Evolutionary conservation across 2,113 vertebrate species (phyloP).

Genomic region (Rostratula benghalensis): DNA sequence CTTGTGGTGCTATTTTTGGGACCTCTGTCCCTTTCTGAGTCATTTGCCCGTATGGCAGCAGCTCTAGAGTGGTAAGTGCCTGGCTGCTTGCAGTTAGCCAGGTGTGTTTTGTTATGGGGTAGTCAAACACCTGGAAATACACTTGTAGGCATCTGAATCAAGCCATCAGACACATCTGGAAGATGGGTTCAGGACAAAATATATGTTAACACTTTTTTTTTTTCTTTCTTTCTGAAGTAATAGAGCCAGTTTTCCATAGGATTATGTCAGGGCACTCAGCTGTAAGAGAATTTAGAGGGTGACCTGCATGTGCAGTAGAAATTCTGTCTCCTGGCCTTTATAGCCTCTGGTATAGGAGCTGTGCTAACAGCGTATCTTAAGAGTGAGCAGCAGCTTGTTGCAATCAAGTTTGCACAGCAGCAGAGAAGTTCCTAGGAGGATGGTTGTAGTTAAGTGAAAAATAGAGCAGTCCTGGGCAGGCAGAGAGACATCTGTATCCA

Average conservation of each 20-base stretch:
- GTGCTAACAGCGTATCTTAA: neutral
- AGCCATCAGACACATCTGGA: neutral
- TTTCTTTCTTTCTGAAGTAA: neutral
- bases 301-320: neutral
- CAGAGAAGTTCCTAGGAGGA: neutral
- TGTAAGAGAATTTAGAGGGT: neutral
- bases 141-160: neutral
- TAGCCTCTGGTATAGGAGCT: neutral
- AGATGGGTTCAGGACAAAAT: fast-evolving
- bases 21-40: neutral
- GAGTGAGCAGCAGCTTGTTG: neutral
- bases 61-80: neutral
- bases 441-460: neutral
- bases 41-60: neutral
- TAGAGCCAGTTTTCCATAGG: neutral
- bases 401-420: neutral
- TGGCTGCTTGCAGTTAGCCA: neutral
- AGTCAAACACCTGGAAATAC: neutral
- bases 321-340: neutral
- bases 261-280: neutral
- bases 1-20: neutral
- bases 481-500: neutral
- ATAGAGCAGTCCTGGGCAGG: neutral
- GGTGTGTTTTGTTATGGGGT: neutral
- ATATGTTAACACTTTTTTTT: neutral